Evolutionary conservation across 2,888 invertebrate genomes (phyloP).

Genomic region (Drosophila barbarae): DNA sequence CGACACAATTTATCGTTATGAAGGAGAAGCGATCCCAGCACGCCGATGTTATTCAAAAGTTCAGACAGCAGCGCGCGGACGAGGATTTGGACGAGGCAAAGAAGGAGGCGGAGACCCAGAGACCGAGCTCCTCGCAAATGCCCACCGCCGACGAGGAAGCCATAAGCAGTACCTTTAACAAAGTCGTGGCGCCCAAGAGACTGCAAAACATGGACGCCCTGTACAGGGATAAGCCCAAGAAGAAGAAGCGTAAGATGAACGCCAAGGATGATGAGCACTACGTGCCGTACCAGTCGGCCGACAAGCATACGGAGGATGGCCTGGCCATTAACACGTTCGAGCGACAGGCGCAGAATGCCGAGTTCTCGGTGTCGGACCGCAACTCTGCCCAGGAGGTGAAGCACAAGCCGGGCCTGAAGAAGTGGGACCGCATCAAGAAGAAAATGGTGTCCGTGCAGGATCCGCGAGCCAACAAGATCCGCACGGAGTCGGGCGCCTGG

Average conservation of each 20-base stretch:
- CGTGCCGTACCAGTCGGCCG: constrained; percentile 90
- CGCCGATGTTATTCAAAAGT: constrained; percentile 81
- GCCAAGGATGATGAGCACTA: constrained; percentile 89
- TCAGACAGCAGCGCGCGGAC: constrained; percentile 75
- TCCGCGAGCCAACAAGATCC: constrained; percentile 87
- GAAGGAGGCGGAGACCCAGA: constrained; percentile 50
- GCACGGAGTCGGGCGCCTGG: constrained; percentile 96
- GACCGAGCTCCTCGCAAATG: constrained; percentile 41
- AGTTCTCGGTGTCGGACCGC: constrained; percentile 91
- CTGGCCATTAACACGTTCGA: constrained; percentile 89
- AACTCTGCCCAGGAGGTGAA: constrained; percentile 83
- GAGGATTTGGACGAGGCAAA: constrained; percentile 68
- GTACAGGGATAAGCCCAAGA: constrained; percentile 81
- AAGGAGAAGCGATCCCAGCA: constrained; percentile 90
- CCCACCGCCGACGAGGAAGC: constrained; percentile 81
- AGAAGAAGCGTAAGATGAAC: constrained; percentile 80
- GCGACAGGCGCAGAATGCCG: constrained; percentile 87
- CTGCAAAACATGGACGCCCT: constrained; percentile 81
- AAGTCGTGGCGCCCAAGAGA: constrained; percentile 81
- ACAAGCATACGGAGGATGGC: constrained; percentile 89
- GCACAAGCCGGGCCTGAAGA: constrained; percentile 83
- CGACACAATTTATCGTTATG: constrained; percentile 90
- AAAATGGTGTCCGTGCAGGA: constrained; percentile 88
- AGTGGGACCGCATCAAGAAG: constrained; percentile 98
- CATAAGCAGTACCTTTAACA: constrained; percentile 82